Conservation (phyloP, 1,140 invertebrate species). For the Akabosia matsudoensis region DNA sequence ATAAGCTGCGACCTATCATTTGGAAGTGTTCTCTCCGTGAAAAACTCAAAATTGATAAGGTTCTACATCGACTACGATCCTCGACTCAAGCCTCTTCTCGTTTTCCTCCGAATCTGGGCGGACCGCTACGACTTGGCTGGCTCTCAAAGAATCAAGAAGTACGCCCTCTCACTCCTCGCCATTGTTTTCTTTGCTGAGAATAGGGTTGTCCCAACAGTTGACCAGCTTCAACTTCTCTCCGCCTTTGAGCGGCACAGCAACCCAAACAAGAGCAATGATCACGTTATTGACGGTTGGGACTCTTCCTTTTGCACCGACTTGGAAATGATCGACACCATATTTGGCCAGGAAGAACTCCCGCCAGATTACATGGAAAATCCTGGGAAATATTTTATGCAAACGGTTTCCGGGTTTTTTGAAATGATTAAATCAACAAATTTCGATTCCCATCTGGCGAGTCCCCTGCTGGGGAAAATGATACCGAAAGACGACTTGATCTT, state of each 20-base stretch:
- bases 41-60: slow-evolving; percentile 33
- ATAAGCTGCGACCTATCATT: slow-evolving; percentile 37
- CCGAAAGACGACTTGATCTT: slow-evolving; percentile 16
- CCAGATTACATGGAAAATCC: background rate
- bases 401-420: slow-evolving; percentile 36
- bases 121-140: slow-evolving; percentile 32
- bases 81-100: slow-evolving; percentile 19
- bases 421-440: slow-evolving; percentile 18
- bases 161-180: slow-evolving; percentile 30
- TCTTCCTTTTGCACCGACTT: slow-evolving; percentile 26
- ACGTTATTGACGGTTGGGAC: slow-evolving; percentile 35
- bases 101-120: slow-evolving; percentile 35
- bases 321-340: background rate
- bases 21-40: slow-evolving; percentile 31
- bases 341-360: background rate
- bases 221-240: background rate
- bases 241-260: background rate
- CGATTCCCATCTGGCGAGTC: slow-evolving; percentile 16
- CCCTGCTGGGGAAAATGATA: slow-evolving; percentile 14
- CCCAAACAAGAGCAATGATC: background rate
- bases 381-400: background rate
- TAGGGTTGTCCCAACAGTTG: slow-evolving; percentile 28
- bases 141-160: slow-evolving; percentile 35
- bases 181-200: slow-evolving; percentile 31
- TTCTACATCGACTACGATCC: slow-evolving; percentile 27